Percentiles rank a stretch among this genome's conserved stretches.
Conservation (phyloP, 1,140 invertebrate species). For the Eueides isabella region DNA sequence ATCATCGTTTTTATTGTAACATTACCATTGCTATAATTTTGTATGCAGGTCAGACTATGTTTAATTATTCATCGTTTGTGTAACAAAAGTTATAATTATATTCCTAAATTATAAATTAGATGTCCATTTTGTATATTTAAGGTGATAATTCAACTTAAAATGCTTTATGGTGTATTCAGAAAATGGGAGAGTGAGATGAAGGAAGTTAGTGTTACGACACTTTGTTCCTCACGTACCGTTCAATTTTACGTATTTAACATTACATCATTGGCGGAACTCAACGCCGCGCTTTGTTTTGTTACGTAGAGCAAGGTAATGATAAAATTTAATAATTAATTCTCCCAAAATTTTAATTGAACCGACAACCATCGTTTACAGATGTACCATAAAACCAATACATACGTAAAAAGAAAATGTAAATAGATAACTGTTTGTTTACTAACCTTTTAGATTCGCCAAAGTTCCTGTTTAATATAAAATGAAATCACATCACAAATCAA, state of each 20-base stretch:
- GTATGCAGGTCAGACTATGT: slow-evolving; percentile 33
- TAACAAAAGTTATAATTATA: slow-evolving; percentile 25
- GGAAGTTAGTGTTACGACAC: too few species aligned
- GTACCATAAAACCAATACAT: neutral
- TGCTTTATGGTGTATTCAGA: too few species aligned
- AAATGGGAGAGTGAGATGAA: too few species aligned
- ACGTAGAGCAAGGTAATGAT: too few species aligned
- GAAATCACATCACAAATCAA: slow-evolving; percentile 40
- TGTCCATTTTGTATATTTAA: neutral
- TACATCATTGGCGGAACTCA: too few species aligned
- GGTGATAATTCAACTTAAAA: neutral
- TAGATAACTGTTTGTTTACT: slow-evolving; percentile 47
- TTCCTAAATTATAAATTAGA: slow-evolving; percentile 4
- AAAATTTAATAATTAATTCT: too few species aligned
- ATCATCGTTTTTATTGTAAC: slow-evolving; percentile 39
- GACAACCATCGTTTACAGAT: too few species aligned
- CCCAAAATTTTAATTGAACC: too few species aligned
- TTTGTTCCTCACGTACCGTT: too few species aligned
- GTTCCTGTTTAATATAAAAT: slow-evolving; percentile 29
- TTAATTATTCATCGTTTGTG: slow-evolving; percentile 40
- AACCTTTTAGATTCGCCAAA: slow-evolving; percentile 44
- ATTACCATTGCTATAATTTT: slow-evolving; percentile 33
- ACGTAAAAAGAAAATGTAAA: neutral
- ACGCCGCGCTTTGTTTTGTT: neutral
- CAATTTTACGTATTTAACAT: too few species aligned